Conservation (phyloP, 2,113 vertebrate genomes). For the Scomber colias region DNA sequence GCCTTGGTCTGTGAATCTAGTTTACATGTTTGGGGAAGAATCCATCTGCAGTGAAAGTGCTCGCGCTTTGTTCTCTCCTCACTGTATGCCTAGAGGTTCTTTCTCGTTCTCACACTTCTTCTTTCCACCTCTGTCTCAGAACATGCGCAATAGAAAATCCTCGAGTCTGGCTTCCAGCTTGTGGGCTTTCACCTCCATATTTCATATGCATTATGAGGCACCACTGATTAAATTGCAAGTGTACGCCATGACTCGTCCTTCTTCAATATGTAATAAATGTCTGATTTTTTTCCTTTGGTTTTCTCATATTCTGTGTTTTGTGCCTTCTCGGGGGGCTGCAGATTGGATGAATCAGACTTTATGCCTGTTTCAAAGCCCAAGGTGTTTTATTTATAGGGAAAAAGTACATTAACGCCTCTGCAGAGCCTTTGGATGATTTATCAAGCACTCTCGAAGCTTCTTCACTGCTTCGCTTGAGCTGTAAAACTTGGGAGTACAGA, state of each 20-base stretch:
- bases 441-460: conserved; percentile 51
- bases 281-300: conserved; percentile 39
- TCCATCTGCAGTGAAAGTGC: conserved; percentile 61
- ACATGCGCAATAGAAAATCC: conserved; percentile 31
- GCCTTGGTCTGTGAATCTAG: conserved; percentile 49
- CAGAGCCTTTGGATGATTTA: conserved; percentile 68
- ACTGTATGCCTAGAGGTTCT: conserved; percentile 55
- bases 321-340: conserved; percentile 50
- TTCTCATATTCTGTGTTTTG: conserved; percentile 65
- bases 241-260: conserved; percentile 56
- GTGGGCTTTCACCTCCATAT: conserved; percentile 69
- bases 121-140: conserved; percentile 40
- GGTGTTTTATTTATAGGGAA: conserved; percentile 74
- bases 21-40: conserved; percentile 62
- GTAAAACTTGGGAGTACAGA: conserved; percentile 44
- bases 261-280: conserved; percentile 71
- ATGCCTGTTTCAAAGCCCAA: conserved; percentile 63
- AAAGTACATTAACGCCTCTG: conserved; percentile 68
- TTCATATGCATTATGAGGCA: conserved; percentile 69
- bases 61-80: conserved; percentile 67
- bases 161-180: conserved; percentile 51
- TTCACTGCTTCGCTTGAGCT: conserved; percentile 32
- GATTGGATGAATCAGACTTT: conserved; percentile 73
- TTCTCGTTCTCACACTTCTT: conserved; percentile 31
- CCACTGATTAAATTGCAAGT: conserved; percentile 75